Evolutionary conservation across 2,113 vertebrate genomes (phyloP), one percentile per base, ranked within the genome.

Genomic region (Neodontobutis hainanensis): DNA sequence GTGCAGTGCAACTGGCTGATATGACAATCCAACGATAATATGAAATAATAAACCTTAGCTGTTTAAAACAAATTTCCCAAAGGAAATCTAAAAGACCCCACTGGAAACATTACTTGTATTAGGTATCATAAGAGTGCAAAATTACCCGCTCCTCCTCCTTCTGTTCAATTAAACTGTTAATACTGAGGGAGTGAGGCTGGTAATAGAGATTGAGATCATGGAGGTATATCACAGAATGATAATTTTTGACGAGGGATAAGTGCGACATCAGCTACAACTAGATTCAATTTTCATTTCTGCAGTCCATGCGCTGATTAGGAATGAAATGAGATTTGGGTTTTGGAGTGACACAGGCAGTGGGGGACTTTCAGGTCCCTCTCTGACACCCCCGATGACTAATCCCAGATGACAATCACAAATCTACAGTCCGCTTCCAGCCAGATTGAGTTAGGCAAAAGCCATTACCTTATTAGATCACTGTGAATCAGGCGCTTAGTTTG

Each of bases 391-490:
- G 83, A 86, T 88, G 86, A 91, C 80, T 90, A 91, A 93, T 88
- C 88, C 88, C 87, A 45, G 82, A 89, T 83, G 87, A 85, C 84
- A 85, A 91, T 89, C 85, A 78, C 88, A 86, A 89, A 85, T 78
- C 70, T 83, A 69, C 74, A 68, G 81, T 85, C 78, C 80, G 70
- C 85, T 87, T 90, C 84, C 82, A 86, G 79, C 76, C 85, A 81
- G 87, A 90, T 90, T 89, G 85, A 88, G 90, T 90, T 90, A 90
- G 86, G 74, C 82, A 81, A 83, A 83, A 89, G 86, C 83, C 85
- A 91, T 90, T 89, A 89, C 81, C 82, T 87, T 89, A 89, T 91
- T 89, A 82, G 88, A 92, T 92, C 85, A 71, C 71, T 84, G 77
- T 53, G 63, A 83, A 85, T 85, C 73, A 80, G 80, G 55, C 45